Percentiles rank a stretch among this genome's conserved stretches.
phyloP scores from a whole-genome alignment of 2,888 invertebrate genomes.

The Pyrrhia umbra region DNA sequence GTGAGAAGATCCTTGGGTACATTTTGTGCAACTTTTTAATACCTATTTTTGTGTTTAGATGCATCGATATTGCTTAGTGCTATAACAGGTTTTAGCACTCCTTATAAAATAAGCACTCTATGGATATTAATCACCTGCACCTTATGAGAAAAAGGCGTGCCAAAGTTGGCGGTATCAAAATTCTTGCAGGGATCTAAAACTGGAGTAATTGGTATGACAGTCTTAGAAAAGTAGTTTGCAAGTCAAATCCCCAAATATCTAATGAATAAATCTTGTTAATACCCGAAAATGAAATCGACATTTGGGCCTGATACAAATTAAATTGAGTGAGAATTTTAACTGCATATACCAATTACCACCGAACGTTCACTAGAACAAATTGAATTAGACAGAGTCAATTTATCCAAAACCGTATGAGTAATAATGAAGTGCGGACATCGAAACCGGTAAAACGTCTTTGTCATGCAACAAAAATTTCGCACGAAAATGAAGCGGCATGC shows the following conservation, averaged over 20 bases:
- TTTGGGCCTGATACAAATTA: background rate
- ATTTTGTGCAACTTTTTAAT: slow-evolving; percentile 8
- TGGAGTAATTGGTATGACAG: background rate
- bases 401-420: slow-evolving; percentile 54
- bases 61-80: slow-evolving; percentile 3
- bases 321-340: slow-evolving; percentile 11
- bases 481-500: slow-evolving; percentile 57
- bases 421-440: slow-evolving; percentile 50
- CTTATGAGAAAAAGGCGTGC: slow-evolving; percentile 18
- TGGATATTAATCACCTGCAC: slow-evolving; percentile 10
- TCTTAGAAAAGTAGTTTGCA: background rate
- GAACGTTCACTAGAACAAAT: slow-evolving; percentile 46
- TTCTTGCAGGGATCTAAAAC: background rate
- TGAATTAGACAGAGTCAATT: slow-evolving; percentile 39
- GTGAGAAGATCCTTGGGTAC: slow-evolving; percentile 33
- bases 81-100: slow-evolving; percentile 9
- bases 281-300: background rate
- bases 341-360: slow-evolving; percentile 14
- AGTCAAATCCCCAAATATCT: background rate
- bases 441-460: slow-evolving; percentile 70
- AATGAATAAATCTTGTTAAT: background rate
- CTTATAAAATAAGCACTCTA: background rate
- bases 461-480: slow-evolving; percentile 70
- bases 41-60: background rate
- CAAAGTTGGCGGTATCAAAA: slow-evolving; percentile 1